These are phyloP conservation scores for Gila robusta DNA, from an alignment of 2,797 vertebrate species.

Conservation along the genomic window DNA sequence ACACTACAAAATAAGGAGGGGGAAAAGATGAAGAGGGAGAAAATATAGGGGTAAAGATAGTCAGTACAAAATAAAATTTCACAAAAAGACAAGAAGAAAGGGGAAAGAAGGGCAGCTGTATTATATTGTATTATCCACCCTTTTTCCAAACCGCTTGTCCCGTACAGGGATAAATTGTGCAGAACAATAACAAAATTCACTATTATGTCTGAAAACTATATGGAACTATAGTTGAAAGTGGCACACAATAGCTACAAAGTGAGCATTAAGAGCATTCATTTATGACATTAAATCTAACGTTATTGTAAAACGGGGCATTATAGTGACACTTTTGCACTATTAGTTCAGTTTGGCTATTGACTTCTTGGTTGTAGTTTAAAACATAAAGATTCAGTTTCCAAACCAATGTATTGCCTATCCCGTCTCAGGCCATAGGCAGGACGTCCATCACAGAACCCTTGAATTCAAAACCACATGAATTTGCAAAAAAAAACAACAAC, in stretches of 20 bases:
- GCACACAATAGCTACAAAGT: background rate
- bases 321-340: conserved; percentile 17
- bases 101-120: background rate
- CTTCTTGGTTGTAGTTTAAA: background rate
- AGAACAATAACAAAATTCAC: background rate
- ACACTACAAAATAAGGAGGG: no score
- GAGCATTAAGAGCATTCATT: background rate
- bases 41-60: background rate
- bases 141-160: background rate
- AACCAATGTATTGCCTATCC: background rate
- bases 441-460: background rate
- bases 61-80: background rate
- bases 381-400: background rate
- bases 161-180: background rate
- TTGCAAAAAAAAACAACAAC: no score
- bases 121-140: background rate
- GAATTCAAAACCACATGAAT: no score
- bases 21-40: background rate
- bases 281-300: background rate
- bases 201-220: background rate
- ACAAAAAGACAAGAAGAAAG: background rate
- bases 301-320: background rate
- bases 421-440: no score
- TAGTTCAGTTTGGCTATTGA: background rate
- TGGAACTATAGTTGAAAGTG: background rate